These are phyloP conservation scores for Troglohyphantes excavatus DNA, from an alignment of 2,888 invertebrate species.

Conservation along the genomic window DNA sequence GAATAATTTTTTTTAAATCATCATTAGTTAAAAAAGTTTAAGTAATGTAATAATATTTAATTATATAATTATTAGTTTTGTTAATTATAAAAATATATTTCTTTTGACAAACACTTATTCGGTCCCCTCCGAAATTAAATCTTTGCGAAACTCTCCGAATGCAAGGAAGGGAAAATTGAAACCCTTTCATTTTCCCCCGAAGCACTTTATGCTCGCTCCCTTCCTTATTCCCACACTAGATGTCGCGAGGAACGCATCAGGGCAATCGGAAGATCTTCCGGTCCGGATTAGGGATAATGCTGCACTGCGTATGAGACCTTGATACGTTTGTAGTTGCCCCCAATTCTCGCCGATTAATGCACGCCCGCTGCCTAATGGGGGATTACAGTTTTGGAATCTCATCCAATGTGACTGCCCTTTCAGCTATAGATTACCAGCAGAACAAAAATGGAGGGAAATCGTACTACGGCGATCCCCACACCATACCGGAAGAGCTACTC, in stretches of 20 bases:
- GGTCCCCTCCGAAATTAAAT: no score
- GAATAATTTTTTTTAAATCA: no score
- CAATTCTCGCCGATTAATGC: conserved; percentile 30
- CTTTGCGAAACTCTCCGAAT: no score
- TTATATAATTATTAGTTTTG: no score
- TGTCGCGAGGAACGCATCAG: conserved; percentile 65
- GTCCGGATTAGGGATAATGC: conserved; percentile 66
- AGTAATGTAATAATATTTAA: no score
- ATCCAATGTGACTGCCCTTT: conserved; percentile 67
- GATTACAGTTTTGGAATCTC: conserved; percentile 75
- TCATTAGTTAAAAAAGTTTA: no score
- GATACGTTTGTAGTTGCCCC: conserved; percentile 19
- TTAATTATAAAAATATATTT: no score
- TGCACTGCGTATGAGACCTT: conserved; percentile 77
- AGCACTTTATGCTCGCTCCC: neutral
- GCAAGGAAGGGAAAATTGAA: no score
- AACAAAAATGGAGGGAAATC: conserved; percentile 50
- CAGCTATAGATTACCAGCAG: conserved; percentile 67
- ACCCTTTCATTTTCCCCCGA: no score
- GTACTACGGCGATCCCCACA: conserved; percentile 62
- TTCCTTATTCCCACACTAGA: conserved; percentile 64
- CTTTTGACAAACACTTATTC: no score
- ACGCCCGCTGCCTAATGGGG: conserved; percentile 72
- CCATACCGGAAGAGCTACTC: conserved; percentile 75
- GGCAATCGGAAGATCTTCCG: conserved; percentile 66